Evolutionary conservation across 2,888 invertebrate species (phyloP).

Genomic region (Drosophila yooni): DNA sequence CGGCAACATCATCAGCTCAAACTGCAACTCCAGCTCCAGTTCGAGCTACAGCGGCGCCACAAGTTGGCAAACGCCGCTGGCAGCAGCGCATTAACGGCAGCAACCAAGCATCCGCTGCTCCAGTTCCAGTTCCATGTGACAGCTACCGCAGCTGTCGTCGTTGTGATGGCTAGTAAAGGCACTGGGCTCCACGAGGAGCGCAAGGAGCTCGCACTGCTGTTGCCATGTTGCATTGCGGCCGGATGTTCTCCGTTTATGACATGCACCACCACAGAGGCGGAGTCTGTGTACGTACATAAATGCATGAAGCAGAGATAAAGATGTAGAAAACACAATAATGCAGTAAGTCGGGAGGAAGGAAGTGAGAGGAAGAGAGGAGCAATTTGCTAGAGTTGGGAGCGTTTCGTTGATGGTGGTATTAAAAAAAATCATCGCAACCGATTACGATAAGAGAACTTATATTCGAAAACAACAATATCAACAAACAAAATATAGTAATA

Average conservation of each 20-base stretch:
- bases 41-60: conserved; percentile 15
- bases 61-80: conserved; percentile 36
- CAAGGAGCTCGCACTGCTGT: conserved; percentile 83
- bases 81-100: conserved; percentile 28
- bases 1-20: conserved; percentile 54
- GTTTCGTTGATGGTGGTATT: neutral
- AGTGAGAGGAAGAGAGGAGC: neutral
- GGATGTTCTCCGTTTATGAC: conserved; percentile 91
- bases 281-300: conserved; percentile 86
- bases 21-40: conserved; percentile 39
- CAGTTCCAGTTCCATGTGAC: conserved; percentile 67
- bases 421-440: neutral
- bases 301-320: conserved; percentile 30
- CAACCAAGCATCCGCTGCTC: conserved; percentile 43
- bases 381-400: neutral
- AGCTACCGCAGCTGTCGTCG: conserved; percentile 63
- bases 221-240: conserved; percentile 88
- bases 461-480: neutral
- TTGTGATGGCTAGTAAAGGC: conserved; percentile 69
- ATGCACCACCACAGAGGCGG: conserved; percentile 93
- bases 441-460: neutral
- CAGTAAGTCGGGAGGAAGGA: neutral
- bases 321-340: conserved; percentile 18
- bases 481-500: neutral
- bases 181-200: conserved; percentile 58